A percentile compares a stretch with the other conserved stretches of the same genome.
Evolutionary conservation across 2,888 invertebrate species (phyloP).

Genomic region (Onthophagus sagittarius): DNA sequence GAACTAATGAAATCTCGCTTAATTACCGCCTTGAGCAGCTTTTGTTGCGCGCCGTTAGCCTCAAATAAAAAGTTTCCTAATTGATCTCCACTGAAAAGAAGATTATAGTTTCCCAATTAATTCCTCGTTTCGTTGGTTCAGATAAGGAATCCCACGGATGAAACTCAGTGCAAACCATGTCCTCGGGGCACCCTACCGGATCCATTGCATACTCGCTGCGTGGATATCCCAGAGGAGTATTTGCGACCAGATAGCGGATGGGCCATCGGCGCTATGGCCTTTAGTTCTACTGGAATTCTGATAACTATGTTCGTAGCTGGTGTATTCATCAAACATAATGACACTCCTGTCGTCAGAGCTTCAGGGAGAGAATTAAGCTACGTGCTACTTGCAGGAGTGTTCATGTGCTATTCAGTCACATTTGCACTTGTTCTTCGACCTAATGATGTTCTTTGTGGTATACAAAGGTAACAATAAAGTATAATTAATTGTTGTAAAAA

Average conservation of each 20-base stretch:
- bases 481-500: neutral
- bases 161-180: constrained; percentile 81
- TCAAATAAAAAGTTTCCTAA: neutral
- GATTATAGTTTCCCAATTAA: neutral
- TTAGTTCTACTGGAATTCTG: constrained; percentile 81
- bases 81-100: neutral
- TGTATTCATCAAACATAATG: constrained; percentile 67
- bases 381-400: constrained; percentile 83
- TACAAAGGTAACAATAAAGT: constrained; percentile 65
- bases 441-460: constrained; percentile 82
- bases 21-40: neutral
- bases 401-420: constrained; percentile 89
- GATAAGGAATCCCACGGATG: constrained; percentile 77
- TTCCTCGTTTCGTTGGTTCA: constrained; percentile 40
- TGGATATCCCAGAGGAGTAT: constrained; percentile 77
- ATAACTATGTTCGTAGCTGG: constrained; percentile 63
- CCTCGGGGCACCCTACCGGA: constrained; percentile 81
- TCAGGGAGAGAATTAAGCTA: constrained; percentile 88
- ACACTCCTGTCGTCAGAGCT: constrained; percentile 96
- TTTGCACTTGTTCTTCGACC: constrained; percentile 86
- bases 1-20: neutral
- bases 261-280: constrained; percentile 91
- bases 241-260: constrained; percentile 78
- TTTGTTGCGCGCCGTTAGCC: neutral
- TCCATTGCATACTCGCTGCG: constrained; percentile 67